These are phyloP conservation scores for Propithecus deckenii DNA, from an alignment of 2,797 vertebrate species.

Conservation along the genomic window DNA sequence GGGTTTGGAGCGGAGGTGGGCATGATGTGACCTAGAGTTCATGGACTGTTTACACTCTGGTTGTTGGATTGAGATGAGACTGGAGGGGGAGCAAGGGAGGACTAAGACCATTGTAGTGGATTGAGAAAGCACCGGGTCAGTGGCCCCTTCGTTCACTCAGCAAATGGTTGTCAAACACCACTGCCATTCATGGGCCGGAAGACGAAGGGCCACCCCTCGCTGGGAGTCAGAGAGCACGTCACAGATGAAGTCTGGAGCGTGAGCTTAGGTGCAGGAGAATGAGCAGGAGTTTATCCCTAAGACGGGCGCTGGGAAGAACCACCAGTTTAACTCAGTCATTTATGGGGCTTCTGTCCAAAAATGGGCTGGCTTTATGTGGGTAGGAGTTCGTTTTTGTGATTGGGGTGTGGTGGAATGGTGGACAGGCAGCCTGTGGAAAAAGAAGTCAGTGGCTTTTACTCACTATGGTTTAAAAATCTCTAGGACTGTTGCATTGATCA, in stretches of 20 bases:
- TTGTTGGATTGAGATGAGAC: background rate
- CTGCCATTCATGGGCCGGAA: accelerated
- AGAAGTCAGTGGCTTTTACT: background rate
- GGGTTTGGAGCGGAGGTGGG: background rate
- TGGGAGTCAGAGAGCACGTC: background rate
- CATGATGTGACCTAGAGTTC: background rate
- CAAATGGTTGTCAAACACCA: no score
- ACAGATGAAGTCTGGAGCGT: background rate
- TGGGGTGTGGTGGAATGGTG: background rate
- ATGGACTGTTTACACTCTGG: background rate
- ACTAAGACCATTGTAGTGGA: no score
- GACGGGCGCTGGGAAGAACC: background rate
- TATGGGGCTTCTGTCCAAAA: background rate
- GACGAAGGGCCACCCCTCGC: background rate
- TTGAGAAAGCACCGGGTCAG: background rate
- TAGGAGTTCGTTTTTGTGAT: background rate
- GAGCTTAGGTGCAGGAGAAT: background rate
- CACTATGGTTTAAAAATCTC: background rate
- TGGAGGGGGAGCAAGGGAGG: background rate
- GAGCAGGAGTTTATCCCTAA: background rate
- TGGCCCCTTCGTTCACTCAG: background rate
- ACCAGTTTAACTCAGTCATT: background rate
- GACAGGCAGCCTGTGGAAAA: background rate
- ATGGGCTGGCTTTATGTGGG: background rate
- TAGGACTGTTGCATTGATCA: background rate